Conservation (phyloP, 2,797 vertebrate species). For the Gypaetus barbatus region DNA sequence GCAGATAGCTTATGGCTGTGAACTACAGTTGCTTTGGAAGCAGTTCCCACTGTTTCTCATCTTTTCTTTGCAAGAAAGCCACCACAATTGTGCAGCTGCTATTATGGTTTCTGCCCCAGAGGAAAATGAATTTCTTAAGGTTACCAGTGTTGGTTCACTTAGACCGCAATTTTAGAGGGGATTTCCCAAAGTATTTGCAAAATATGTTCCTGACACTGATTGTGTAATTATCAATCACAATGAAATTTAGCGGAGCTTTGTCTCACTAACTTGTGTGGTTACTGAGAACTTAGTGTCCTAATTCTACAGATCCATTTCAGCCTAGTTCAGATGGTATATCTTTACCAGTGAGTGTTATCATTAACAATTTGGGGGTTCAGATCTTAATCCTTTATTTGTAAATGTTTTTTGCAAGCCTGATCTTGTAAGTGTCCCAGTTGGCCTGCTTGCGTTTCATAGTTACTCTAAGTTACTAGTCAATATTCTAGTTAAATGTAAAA, state of each 20-base stretch:
- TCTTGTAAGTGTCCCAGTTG: background rate
- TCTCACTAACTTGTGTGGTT: background rate
- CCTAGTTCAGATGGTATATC: background rate
- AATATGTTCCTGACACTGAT: background rate
- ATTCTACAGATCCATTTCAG: background rate
- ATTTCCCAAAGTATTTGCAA: constrained; percentile 3
- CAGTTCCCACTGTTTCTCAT: constrained; percentile 17
- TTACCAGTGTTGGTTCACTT: background rate
- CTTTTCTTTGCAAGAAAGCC: constrained; percentile 5
- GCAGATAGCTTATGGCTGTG: constrained; percentile 1
- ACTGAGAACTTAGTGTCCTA: background rate
- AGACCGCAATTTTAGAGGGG: background rate
- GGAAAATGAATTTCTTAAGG: background rate
- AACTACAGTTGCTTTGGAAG: constrained; percentile 30
- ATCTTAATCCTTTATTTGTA: background rate
- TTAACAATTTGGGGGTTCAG: background rate
- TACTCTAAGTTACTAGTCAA: background rate
- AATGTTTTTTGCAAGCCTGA: background rate
- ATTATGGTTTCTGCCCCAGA: background rate
- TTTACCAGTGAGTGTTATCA: background rate
- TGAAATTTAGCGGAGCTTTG: background rate
- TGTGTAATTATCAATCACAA: background rate
- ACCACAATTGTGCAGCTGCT: background rate
- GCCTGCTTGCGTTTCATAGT: background rate
- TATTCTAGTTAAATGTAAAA: background rate